phyloP scores from a whole-genome alignment of 2,113 vertebrate genomes.

The Epinephelus lanceolatus region DNA sequence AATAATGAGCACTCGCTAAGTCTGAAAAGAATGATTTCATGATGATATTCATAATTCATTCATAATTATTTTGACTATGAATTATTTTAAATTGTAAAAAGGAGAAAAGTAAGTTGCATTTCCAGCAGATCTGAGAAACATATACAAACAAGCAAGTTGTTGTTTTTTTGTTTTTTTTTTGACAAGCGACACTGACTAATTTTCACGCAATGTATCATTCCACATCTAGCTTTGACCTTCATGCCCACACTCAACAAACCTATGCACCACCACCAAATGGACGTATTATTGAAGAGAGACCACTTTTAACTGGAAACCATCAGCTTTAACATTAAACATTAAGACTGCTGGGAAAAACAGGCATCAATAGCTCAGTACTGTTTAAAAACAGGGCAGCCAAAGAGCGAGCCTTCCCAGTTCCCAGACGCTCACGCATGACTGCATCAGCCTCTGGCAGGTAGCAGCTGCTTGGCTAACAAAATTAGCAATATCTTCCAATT shows the following conservation, averaged over 20 bases:
- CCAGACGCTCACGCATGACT: conserved; percentile 3
- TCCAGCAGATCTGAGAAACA: too few relatives aligned
- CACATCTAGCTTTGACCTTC: neutral
- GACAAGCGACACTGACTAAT: too few relatives aligned
- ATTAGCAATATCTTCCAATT: conserved; percentile 61
- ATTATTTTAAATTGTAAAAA: too few relatives aligned
- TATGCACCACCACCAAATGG: neutral
- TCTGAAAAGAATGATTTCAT: too few relatives aligned
- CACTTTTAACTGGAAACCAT: neutral
- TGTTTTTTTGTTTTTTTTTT: too few relatives aligned
- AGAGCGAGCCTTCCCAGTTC: neutral
- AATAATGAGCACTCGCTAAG: too few relatives aligned
- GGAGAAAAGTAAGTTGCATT: too few relatives aligned
- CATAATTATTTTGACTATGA: too few relatives aligned
- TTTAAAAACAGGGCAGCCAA: neutral
- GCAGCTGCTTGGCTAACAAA: conserved; percentile 52
- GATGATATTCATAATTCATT: too few relatives aligned
- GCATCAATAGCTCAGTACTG: neutral
- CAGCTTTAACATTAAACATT: too few relatives aligned
- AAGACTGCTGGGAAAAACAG: neutral
- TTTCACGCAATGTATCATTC: too few relatives aligned
- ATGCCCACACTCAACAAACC: neutral
- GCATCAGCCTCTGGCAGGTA: conserved; percentile 29
- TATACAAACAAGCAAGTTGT: too few relatives aligned
- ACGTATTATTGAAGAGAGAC: neutral